Evolutionary conservation across 1,140 invertebrate species (phyloP), one percentile per base, ranked within the genome.

Genomic region (Rhynchophorus ferrugineus): DNA sequence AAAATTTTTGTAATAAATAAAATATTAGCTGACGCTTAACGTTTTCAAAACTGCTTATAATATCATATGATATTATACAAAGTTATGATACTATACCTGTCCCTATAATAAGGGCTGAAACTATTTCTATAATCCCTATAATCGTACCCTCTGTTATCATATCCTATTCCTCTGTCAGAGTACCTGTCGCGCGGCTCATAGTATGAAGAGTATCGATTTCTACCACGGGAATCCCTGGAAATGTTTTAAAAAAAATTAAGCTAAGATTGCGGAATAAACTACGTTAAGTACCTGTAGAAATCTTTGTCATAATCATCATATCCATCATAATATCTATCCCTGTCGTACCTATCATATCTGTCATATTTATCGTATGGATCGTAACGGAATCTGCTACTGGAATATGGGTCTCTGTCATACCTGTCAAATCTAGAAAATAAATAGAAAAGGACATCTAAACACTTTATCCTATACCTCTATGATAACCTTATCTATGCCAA

Each of bases 71-170:
- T n/a, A n/a, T n/a, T n/a, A n/a, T n/a, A n/a, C n/a, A n/a, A 44
- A 19, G 44, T 9, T 11, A 33, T 36, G 36, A 38, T 41, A 49
- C 47, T 69, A 53, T 49, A 49, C 46, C 53, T 55, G 17, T 68
- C 64, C 63, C 63, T 69, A 64, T 69, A 69, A 33, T 56, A 59
- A 37, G 42, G 43, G 13, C 22, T 33, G 43, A 6, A 29, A 29
- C 24, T 29, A 29, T 29, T 29, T 29, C 17, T 38, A 21, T 54
- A 47, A 46, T 38, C 11, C 38, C 61, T 59, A 44, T 62, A 60
- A 39, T 69, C 64, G 17, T 63, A 64, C 1, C 61, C 61, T 35
- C 60, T 56, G 41, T 63, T 62, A 41, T 67, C 67, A 37, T 69
- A 67, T 7, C 63, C 63, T 21, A 51, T 36, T 2, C 62, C 61